Conservation (phyloP, 2,113 vertebrate genomes). For the Coptodon rendalli region DNA sequence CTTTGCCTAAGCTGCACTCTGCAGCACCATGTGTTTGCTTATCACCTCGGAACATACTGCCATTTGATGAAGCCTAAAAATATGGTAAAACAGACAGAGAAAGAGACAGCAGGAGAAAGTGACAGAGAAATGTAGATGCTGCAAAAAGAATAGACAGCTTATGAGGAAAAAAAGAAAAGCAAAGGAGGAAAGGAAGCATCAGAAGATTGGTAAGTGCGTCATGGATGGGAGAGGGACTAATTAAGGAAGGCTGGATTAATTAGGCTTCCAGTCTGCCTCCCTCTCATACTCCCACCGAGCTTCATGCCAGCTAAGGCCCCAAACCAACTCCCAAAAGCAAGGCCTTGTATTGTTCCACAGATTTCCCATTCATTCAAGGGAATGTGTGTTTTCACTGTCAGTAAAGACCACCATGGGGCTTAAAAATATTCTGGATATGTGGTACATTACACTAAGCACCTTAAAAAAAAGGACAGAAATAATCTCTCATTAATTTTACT, state of each 20-base stretch:
- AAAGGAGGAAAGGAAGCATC: background rate
- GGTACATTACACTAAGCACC: background rate
- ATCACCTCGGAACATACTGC: conserved; percentile 70
- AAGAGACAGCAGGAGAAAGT: background rate
- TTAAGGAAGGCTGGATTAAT: conserved; percentile 69
- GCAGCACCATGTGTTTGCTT: conserved; percentile 50
- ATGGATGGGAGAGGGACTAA: conserved; percentile 61
- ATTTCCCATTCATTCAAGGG: conserved; percentile 33
- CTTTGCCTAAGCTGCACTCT: conserved; percentile 51
- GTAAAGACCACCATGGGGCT: background rate
- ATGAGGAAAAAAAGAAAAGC: background rate
- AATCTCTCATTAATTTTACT: background rate
- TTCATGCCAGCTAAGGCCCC: conserved; percentile 43
- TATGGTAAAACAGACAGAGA: conserved; percentile 26
- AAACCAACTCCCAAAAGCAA: conserved; percentile 33
- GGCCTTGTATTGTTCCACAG: conserved; percentile 37
- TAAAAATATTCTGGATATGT: background rate
- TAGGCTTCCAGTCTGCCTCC: conserved; percentile 62
- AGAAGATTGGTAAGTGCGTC: conserved; percentile 39
- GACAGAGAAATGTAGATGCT: background rate
- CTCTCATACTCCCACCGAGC: conserved; percentile 57
- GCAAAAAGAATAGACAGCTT: background rate
- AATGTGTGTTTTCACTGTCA: conserved; percentile 28
- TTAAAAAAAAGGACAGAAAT: background rate
- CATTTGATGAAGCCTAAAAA: conserved; percentile 33